These are phyloP conservation scores for Theretra japonica DNA, from an alignment of 2,888 invertebrate species.

Conservation along the genomic window DNA sequence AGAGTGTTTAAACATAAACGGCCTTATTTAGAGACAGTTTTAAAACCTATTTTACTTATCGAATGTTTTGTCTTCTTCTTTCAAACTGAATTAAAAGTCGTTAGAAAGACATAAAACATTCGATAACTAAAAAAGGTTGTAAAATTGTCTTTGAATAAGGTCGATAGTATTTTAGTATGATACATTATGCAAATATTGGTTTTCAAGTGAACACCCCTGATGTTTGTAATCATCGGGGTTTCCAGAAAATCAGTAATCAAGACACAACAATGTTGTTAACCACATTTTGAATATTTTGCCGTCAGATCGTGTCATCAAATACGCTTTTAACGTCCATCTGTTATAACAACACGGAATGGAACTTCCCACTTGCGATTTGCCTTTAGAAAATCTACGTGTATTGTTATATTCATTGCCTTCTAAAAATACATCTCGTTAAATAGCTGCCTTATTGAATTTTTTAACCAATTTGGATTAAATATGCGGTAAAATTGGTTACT, in stretches of 20 bases:
- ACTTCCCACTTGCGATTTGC: not conserved
- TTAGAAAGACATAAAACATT: too few species aligned
- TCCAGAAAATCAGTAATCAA: conserved; percentile 26
- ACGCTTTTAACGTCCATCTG: conserved; percentile 4
- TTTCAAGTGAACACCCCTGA: conserved; percentile 9
- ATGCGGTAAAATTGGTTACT: too few species aligned
- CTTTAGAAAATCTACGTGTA: not conserved
- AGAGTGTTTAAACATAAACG: too few species aligned
- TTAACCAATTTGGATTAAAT: too few species aligned
- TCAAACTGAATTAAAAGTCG: too few species aligned
- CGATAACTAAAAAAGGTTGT: too few species aligned
- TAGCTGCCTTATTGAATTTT: too few species aligned
- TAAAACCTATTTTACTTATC: too few species aligned
- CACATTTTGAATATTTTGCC: conserved; percentile 13
- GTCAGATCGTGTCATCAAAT: conserved; percentile 20
- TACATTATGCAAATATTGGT: not conserved
- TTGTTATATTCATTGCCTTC: not conserved
- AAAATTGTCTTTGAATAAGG: too few species aligned
- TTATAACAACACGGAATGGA: not conserved
- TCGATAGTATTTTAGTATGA: not conserved
- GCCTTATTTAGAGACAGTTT: too few species aligned
- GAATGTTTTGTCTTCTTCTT: too few species aligned
- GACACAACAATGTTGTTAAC: conserved; percentile 11
- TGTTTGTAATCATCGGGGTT: conserved; percentile 3
- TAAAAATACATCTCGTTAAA: not conserved